phyloP scores from a whole-genome alignment of 1,140 invertebrate genomes.

The Apis cerana region DNA sequence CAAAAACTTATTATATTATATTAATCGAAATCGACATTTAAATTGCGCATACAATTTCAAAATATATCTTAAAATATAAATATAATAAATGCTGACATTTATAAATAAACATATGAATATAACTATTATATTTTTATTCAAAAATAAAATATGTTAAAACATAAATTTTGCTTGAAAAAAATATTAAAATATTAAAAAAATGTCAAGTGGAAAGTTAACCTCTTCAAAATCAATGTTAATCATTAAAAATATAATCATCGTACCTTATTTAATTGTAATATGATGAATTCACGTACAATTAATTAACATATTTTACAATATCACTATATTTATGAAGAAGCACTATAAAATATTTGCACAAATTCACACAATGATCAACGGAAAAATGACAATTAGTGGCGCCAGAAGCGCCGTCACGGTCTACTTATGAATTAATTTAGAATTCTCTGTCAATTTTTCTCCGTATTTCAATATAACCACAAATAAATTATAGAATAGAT shows the following conservation, averaged over 20 bases:
- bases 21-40: slow-evolving; percentile 2
- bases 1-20: slow-evolving; percentile 2
- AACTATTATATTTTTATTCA: not conserved
- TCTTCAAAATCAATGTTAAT: not conserved
- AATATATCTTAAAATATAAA: slow-evolving; percentile 17
- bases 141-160: not conserved
- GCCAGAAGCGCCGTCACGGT: slow-evolving; percentile 37
- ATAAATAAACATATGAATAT: not conserved
- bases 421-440: slow-evolving; percentile 32
- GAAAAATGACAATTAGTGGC: slow-evolving; percentile 47
- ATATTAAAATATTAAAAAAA: slow-evolving; percentile 21
- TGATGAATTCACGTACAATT: not conserved
- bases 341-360: slow-evolving; percentile 24
- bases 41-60: not conserved
- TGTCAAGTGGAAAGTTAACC: slow-evolving; percentile 46
- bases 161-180: not conserved
- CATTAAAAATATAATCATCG: not conserved
- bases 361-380: slow-evolving; percentile 27
- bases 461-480: not conserved
- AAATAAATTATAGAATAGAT: too few species aligned
- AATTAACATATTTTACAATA: slow-evolving; percentile 53
- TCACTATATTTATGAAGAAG: not conserved
- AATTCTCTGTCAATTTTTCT: slow-evolving; percentile 3
- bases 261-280: slow-evolving; percentile 39
- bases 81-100: slow-evolving; percentile 2